These are phyloP conservation scores for Platyscapa corneri DNA, from an alignment of 1,140 invertebrate species.

Conservation along the genomic window DNA sequence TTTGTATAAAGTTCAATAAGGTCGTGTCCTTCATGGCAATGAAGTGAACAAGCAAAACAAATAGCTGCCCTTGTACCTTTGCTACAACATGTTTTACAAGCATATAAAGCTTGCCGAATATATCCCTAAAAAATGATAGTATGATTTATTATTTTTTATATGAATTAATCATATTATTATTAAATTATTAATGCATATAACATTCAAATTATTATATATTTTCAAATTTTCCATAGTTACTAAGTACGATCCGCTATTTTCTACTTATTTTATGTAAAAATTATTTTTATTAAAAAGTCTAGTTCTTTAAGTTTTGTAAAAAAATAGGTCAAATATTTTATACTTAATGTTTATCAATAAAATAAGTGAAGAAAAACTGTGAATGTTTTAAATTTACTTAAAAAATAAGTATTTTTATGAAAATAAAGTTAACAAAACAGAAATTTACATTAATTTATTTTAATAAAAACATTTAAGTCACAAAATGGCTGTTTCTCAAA, in stretches of 20 bases:
- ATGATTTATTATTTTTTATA: background rate
- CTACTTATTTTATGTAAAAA: too few species aligned
- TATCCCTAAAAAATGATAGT: slow-evolving; percentile 83
- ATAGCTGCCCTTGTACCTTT: slow-evolving; percentile 84
- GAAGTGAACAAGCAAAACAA: slow-evolving; percentile 95
- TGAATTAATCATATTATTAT: background rate
- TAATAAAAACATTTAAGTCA: background rate
- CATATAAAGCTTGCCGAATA: slow-evolving; percentile 95
- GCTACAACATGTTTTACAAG: slow-evolving; percentile 91
- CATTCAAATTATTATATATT: too few species aligned
- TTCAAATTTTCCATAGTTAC: too few species aligned
- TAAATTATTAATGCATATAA: background rate
- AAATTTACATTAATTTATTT: background rate
- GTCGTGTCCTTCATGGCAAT: slow-evolving; percentile 97
- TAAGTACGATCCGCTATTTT: too few species aligned
- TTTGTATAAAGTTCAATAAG: slow-evolving; percentile 98
- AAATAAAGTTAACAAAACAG: background rate
- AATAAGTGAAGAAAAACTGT: too few species aligned
- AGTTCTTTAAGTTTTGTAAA: too few species aligned
- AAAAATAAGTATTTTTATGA: background rate
- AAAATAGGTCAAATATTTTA: too few species aligned
- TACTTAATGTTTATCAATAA: too few species aligned
- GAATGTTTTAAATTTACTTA: background rate
- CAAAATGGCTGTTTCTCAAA: background rate
- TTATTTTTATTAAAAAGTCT: too few species aligned